Evolutionary conservation across 2,797 vertebrate genomes (phyloP), one percentile per base, ranked within the genome.

Genomic region (Intellagama lesueurii): DNA sequence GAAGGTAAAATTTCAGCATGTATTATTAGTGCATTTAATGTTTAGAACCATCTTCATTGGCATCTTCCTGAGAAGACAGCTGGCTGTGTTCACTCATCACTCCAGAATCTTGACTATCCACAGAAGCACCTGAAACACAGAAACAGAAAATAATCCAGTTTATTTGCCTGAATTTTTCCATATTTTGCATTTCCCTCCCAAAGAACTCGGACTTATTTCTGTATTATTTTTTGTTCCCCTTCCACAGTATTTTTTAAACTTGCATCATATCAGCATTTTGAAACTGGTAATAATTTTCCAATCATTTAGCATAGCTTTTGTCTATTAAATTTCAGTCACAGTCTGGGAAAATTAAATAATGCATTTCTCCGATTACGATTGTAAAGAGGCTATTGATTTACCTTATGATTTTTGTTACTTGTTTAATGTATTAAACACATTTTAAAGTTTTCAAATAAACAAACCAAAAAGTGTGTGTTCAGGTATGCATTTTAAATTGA

Each of bases 21-120:
- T 82, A 88, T 90, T 90, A 40, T 72, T 16, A 28, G 49, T 19
- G 12, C 83, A 86, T 93, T 94, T 92, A 88, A 24, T 90, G 35
- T 72, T 92, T 90, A 0, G 92, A 85, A 0, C 77, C 32, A 3
- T 91, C 88, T 95, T 93, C 92, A 64, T 81, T 52, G 9, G 84
- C 88, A 90, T 95, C 91, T 92, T 96, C 95, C 92, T 93, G 87
- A 60, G 93, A 92, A 4, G 92, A 80, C 0, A 85, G 52, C 68
- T 93, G 95, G 86, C 83, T 91, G 83, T 87, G 56, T 83, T 96
- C 94, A 22, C 0, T 1, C 8, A 86, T 89, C n/a, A 68, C 11
- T 47, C 76, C 92, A 1, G 86, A 86, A 78, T 95, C 94, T 90
- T 92, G 96, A 87, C 52, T 89, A 26, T 94, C 94, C 90, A 91